These are phyloP conservation scores for Scartelaos histophorus DNA, from an alignment of 2,113 vertebrate genomes.

Conservation along the genomic window DNA sequence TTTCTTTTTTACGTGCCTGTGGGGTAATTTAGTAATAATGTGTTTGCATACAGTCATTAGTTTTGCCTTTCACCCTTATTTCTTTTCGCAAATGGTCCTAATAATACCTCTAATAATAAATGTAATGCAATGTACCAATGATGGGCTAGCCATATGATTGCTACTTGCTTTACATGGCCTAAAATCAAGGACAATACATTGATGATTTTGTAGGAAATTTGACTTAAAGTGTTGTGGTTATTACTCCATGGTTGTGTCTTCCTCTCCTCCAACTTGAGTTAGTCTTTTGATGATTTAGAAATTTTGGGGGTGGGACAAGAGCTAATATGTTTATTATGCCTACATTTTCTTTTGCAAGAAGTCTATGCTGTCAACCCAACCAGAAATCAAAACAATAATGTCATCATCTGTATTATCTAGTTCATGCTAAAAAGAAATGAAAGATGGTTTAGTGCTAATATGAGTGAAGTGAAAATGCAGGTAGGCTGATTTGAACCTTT, in stretches of 20 bases:
- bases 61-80: slow-evolving; percentile 72
- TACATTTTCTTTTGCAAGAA: background rate
- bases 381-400: background rate
- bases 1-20: slow-evolving; percentile 63
- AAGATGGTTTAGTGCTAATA: background rate
- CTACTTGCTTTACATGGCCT: slow-evolving; percentile 50
- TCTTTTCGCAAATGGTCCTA: slow-evolving; percentile 72
- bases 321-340: slow-evolving; percentile 18
- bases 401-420: background rate
- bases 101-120: slow-evolving; percentile 74
- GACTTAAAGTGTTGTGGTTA: slow-evolving; percentile 44
- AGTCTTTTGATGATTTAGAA: slow-evolving; percentile 30
- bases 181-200: slow-evolving; percentile 50
- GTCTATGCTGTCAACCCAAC: slow-evolving; percentile 21
- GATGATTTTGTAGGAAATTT: slow-evolving; percentile 53
- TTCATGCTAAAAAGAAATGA: background rate
- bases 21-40: slow-evolving; percentile 75
- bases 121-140: slow-evolving; percentile 65
- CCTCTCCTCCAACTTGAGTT: slow-evolving; percentile 29
- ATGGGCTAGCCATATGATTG: slow-evolving; percentile 54
- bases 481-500: background rate
- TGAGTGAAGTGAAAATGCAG: background rate
- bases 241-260: slow-evolving; percentile 42
- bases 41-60: slow-evolving; percentile 76
- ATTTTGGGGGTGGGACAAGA: slow-evolving; percentile 25